phyloP scores from a whole-genome alignment of 2,113 vertebrate genomes.

The Perca fluviatilis region DNA sequence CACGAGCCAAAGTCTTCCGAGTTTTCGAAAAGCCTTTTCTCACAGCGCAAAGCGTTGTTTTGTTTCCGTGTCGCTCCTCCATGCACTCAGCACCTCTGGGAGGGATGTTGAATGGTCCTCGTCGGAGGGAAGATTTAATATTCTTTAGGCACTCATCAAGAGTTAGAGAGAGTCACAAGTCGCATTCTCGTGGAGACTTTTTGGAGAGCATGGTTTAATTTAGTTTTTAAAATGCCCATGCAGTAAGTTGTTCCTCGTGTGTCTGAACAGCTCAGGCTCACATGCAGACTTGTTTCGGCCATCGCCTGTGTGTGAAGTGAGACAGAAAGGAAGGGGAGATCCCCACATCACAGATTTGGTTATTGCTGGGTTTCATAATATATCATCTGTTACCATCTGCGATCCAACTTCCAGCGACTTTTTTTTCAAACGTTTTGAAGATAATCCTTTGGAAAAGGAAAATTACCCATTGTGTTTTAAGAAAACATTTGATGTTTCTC shows the following conservation, averaged over 20 bases:
- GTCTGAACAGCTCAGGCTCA: conserved; percentile 54
- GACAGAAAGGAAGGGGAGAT: conserved; percentile 60
- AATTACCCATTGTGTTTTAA: conserved; percentile 19
- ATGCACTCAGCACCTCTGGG: conserved; percentile 53
- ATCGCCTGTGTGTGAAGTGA: conserved; percentile 58
- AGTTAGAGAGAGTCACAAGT: conserved; percentile 35
- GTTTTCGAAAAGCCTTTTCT: conserved; percentile 19
- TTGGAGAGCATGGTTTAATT: conserved; percentile 63
- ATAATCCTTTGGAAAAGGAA: conserved; percentile 36
- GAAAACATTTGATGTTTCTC: conserved; percentile 21
- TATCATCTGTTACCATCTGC: conserved; percentile 68
- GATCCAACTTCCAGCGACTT: conserved; percentile 52
- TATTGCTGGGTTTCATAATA: conserved; percentile 63
- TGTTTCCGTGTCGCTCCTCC: conserved; percentile 13
- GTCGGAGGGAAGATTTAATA: conserved; percentile 43
- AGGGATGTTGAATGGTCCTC: conserved; percentile 14
- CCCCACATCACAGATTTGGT: conserved; percentile 63
- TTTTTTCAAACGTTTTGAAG: conserved; percentile 54
- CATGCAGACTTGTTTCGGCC: conserved; percentile 50
- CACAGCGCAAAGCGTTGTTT: conserved; percentile 32
- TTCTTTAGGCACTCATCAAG: conserved; percentile 40
- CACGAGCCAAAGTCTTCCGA: conserved; percentile 15
- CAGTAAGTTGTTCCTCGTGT: conserved; percentile 67
- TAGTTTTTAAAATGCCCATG: conserved; percentile 46
- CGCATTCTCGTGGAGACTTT: conserved; percentile 39